phyloP scores from a whole-genome alignment of 2,113 vertebrate species.

The Rhabdomys dilectus region DNA sequence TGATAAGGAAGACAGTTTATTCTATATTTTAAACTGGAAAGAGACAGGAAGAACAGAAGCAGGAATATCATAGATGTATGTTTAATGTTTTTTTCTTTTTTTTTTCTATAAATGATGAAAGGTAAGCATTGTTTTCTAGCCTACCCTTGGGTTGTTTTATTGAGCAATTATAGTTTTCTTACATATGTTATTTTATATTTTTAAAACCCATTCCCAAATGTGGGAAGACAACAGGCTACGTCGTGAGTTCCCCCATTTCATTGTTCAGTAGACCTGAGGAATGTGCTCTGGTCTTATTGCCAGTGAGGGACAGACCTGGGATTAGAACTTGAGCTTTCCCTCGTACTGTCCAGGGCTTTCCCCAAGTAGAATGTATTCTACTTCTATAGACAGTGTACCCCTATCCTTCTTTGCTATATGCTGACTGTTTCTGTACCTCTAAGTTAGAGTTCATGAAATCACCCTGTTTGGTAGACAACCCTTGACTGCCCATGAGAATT shows the following conservation, averaged over 20 bases:
- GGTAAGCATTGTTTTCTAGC: background rate
- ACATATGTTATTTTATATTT: background rate
- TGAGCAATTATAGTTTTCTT: background rate
- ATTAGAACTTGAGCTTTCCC: background rate
- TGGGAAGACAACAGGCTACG: background rate
- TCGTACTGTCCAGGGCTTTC: background rate
- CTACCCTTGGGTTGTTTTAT: background rate
- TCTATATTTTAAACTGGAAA: constrained; percentile 45
- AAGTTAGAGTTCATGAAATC: background rate
- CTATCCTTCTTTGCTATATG: background rate
- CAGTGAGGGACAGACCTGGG: background rate
- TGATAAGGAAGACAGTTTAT: constrained; percentile 31
- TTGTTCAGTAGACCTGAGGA: background rate
- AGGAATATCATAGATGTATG: background rate
- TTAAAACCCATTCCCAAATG: background rate
- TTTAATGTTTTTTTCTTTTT: no score
- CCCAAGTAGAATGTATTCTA: background rate
- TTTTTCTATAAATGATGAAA: constrained; percentile 27
- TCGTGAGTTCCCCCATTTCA: background rate
- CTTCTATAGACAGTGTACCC: background rate
- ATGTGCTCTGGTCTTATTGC: background rate
- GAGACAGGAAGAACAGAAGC: background rate
- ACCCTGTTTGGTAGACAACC: background rate
- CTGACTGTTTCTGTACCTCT: background rate
- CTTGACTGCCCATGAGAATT: background rate